Evolutionary conservation across 2,888 invertebrate genomes (phyloP).

Genomic region (Diadromus collaris): DNA sequence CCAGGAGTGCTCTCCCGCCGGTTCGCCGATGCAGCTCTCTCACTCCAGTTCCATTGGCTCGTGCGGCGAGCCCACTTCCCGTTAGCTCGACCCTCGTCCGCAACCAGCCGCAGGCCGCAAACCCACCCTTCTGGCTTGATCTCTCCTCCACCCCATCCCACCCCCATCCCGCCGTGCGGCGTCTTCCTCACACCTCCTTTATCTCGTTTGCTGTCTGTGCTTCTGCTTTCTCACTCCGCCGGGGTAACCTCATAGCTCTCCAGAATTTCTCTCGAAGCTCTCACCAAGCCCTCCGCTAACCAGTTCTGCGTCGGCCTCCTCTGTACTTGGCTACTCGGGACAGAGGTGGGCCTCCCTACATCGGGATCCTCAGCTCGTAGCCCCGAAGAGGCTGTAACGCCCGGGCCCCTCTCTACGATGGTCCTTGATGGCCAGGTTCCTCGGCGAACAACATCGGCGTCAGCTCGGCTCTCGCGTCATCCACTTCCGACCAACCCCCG

Average conservation of each 20-base stretch:
- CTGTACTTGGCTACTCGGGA: constrained; percentile 21
- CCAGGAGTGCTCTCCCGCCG: constrained; percentile 50
- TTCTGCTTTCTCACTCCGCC: constrained; percentile 37
- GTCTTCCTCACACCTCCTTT: constrained; percentile 26
- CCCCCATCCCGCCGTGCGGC: neutral
- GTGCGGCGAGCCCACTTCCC: constrained; percentile 71
- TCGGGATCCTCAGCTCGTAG: constrained; percentile 8
- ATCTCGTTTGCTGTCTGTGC: constrained; percentile 32
- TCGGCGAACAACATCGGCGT: constrained; percentile 30
- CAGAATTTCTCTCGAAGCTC: constrained; percentile 43
- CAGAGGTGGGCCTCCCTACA: neutral
- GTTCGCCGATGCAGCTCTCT: constrained; percentile 63
- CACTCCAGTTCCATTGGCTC: constrained; percentile 66
- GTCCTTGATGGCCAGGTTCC: constrained; percentile 30
- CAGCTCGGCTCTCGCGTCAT: constrained; percentile 31
- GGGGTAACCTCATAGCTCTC: constrained; percentile 29
- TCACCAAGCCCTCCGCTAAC: constrained; percentile 34
- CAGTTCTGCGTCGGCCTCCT: constrained; percentile 36
- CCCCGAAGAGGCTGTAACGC: constrained; percentile 15
- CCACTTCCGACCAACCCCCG: constrained; percentile 43
- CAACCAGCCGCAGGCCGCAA: constrained; percentile 75
- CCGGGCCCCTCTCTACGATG: constrained; percentile 17
- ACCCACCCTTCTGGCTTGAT: constrained; percentile 63
- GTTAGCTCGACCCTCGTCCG: constrained; percentile 71
- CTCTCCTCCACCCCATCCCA: constrained; percentile 23